phyloP scores from a whole-genome alignment of 1,140 invertebrate species.

The Drosophila micromelanica region DNA sequence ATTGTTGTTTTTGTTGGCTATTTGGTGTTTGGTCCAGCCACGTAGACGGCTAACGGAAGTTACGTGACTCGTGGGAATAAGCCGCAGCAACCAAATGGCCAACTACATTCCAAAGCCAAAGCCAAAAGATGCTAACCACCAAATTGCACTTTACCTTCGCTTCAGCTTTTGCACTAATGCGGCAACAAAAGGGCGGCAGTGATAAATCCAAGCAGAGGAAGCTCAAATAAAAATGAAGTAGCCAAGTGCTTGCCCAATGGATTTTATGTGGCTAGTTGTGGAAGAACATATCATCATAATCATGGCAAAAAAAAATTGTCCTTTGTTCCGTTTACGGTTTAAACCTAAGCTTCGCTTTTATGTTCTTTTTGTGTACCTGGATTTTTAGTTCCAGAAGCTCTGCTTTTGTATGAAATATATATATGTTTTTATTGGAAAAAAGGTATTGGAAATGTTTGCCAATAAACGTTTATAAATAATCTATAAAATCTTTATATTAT shows the following conservation, averaged over 20 bases:
- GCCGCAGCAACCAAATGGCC: conserved; percentile 28
- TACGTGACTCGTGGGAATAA: conserved; percentile 80
- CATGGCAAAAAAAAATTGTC: neutral
- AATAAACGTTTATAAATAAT: too few relatives aligned
- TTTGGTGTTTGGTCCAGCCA: conserved; percentile 21
- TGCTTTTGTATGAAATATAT: too few relatives aligned
- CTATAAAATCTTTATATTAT: too few relatives aligned
- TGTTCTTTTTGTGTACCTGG: too few relatives aligned
- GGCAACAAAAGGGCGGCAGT: conserved; percentile 51
- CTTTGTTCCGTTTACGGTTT: too few relatives aligned
- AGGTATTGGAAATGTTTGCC: too few relatives aligned
- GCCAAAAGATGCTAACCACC: conserved; percentile 17
- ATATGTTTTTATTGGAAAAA: too few relatives aligned
- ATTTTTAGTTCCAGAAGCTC: too few relatives aligned
- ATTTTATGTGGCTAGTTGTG: conserved; percentile 58
- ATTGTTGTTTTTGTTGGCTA: conserved; percentile 5
- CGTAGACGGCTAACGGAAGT: conserved; percentile 66
- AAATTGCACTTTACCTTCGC: conserved; percentile 57
- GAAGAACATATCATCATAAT: conserved; percentile 35
- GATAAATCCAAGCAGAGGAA: conserved; percentile 65
- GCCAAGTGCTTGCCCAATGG: conserved; percentile 44
- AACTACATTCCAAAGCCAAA: neutral
- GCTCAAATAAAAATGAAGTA: conserved; percentile 70
- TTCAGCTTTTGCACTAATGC: conserved; percentile 37
- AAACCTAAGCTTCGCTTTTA: too few relatives aligned